These are phyloP conservation scores for Neoascia interrupta DNA, from an alignment of 2,888 invertebrate species.

Conservation along the genomic window DNA sequence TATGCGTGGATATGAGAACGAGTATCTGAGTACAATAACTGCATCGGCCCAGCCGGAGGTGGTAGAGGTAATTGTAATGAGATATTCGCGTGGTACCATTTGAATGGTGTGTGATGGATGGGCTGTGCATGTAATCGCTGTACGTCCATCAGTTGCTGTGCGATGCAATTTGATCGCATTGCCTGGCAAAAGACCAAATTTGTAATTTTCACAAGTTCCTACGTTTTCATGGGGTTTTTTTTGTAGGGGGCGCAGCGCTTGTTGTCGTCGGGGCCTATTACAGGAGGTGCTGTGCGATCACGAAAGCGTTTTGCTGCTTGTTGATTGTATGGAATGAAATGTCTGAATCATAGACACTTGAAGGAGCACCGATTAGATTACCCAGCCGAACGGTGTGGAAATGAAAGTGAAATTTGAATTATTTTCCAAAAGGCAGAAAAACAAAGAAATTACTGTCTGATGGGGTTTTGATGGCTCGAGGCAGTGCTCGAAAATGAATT, in stretches of 20 bases:
- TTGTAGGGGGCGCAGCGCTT: background rate
- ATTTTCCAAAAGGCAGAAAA: slow-evolving; percentile 24
- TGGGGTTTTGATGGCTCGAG: slow-evolving; percentile 8
- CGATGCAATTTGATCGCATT: slow-evolving; percentile 48
- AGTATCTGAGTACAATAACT: too few relatives aligned
- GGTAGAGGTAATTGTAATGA: slow-evolving; percentile 56
- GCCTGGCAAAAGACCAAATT: slow-evolving; percentile 41
- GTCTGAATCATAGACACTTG: slow-evolving; percentile 27
- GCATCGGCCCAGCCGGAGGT: too few relatives aligned
- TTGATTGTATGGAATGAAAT: slow-evolving; percentile 9
- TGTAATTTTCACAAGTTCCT: slow-evolving; percentile 30
- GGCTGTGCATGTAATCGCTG: slow-evolving; percentile 24
- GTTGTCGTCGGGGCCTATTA: slow-evolving; percentile 9
- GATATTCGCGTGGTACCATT: slow-evolving; percentile 48
- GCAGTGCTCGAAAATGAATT: slow-evolving; percentile 10
- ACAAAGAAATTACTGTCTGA: slow-evolving; percentile 5
- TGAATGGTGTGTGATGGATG: slow-evolving; percentile 57
- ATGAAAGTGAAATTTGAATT: slow-evolving; percentile 40
- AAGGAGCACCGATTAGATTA: slow-evolving; percentile 12
- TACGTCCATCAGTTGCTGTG: slow-evolving; percentile 19
- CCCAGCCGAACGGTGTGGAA: background rate
- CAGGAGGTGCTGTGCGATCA: slow-evolving; percentile 18
- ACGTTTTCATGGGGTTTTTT: slow-evolving; percentile 29
- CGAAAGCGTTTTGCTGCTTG: slow-evolving; percentile 11
- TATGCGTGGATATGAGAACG: slow-evolving; percentile 11